Conservation (phyloP, 2,113 vertebrate species). For the Scomber colias region DNA sequence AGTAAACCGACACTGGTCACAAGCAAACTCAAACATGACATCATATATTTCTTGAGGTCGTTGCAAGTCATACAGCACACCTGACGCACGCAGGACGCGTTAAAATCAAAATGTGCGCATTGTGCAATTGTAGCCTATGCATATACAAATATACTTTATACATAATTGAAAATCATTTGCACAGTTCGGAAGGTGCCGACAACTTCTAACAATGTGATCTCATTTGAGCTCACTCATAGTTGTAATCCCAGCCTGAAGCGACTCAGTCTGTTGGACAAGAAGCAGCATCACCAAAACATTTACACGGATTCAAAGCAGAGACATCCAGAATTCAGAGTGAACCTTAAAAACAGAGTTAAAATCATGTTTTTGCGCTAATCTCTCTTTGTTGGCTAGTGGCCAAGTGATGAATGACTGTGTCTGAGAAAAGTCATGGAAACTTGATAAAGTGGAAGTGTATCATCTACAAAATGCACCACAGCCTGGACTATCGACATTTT, state of each 20-base stretch:
- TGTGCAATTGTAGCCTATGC: neutral
- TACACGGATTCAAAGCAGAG: neutral
- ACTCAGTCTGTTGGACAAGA: conserved; percentile 44
- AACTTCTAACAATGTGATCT: conserved; percentile 19
- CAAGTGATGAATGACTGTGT: conserved; percentile 20
- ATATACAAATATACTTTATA: neutral
- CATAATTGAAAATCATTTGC: conserved; percentile 8
- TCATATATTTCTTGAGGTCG: conserved; percentile 57
- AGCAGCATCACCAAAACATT: conserved; percentile 32
- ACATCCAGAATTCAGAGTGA: conserved; percentile 4
- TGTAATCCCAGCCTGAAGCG: conserved; percentile 38
- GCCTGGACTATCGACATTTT: neutral
- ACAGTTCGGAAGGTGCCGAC: conserved; percentile 14
- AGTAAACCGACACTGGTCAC: conserved; percentile 78
- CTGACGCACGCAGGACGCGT: conserved; percentile 29
- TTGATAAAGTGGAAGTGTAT: neutral
- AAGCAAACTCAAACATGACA: conserved; percentile 83
- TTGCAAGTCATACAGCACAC: conserved; percentile 18
- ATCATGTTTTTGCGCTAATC: neutral
- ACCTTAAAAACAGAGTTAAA: neutral
- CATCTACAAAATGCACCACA: neutral
- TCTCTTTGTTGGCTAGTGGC: neutral
- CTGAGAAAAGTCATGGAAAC: conserved; percentile 25
- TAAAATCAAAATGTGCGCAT: neutral
- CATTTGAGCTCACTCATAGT: conserved; percentile 22